These are phyloP conservation scores for Hemicentrotus pulcherrimus DNA, from an alignment of 35 echinoderm and acorn worm species.

Conservation along the genomic window DNA sequence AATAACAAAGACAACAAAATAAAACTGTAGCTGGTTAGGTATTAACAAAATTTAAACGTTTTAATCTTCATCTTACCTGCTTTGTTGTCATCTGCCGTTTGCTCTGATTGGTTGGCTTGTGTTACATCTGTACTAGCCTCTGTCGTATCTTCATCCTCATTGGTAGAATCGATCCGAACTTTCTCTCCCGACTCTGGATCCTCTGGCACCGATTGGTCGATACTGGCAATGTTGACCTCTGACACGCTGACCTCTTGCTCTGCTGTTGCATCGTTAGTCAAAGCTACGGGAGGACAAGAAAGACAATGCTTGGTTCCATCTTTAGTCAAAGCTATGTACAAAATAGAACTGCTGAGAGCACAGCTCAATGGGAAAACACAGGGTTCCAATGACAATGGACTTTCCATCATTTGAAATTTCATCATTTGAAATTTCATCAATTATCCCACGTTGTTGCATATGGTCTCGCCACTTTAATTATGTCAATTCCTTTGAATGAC, in stretches of 20 bases:
- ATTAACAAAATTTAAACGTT: too few relatives aligned
- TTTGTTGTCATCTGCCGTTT: neutral
- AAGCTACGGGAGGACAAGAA: neutral
- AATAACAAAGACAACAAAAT: neutral
- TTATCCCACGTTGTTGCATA: too few relatives aligned
- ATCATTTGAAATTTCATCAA: too few relatives aligned
- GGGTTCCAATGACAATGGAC: too few relatives aligned
- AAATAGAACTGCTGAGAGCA: too few relatives aligned
- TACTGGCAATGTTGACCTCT: neutral
- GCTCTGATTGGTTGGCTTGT: slow-evolving; percentile 4
- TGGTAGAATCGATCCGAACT: neutral
- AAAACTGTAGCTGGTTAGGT: too few relatives aligned
- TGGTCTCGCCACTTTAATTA: too few relatives aligned
- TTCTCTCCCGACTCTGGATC: slow-evolving; percentile 46
- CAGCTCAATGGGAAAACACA: too few relatives aligned
- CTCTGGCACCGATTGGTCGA: neutral
- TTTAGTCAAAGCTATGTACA: too few relatives aligned
- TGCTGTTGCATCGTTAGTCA: neutral
- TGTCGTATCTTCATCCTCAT: neutral
- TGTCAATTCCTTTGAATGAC: too few relatives aligned
- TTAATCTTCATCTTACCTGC: slow-evolving; percentile 21
- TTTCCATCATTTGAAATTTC: too few relatives aligned
- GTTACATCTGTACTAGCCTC: neutral
- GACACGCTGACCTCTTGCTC: slow-evolving; percentile 33
- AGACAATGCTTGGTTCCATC: neutral